Base-by-base conservation (phyloP, 2,888 invertebrate species). In the Drosophila hamatofila region DNA sequence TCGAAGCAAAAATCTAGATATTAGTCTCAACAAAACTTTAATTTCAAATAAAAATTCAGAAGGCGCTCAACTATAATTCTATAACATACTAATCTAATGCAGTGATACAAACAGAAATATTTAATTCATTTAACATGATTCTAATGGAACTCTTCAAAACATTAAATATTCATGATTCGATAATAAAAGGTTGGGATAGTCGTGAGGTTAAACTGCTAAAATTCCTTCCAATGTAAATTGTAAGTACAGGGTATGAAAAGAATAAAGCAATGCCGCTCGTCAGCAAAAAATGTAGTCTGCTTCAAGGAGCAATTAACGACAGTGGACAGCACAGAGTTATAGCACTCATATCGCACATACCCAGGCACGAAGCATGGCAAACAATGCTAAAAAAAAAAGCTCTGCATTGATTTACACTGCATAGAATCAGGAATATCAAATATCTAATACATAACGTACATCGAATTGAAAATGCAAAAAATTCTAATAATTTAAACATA, bases 261-360 rank as follows among this genome's bases (percentile, higher is more conserved):
- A 62, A 67, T 63, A 54, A 62, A 68, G 69, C 56, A 16, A 23
- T 61, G 64, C 61, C 56, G 64, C 30, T 33, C 58, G 49, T 57
- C 65, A 62, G 69, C 66, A 85, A 89, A 88, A 80, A 78, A 64
- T 80, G 67, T 84, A 74, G 81, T 71, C 81, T 75, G 83, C 86
- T 88, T 89, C 90, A 86, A 86, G 86, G 88, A 86, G 88, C 86
- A 86, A 89, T 86, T 88, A 89, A 89, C 86, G 81, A 77, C 88
- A 86, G 88, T 76, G 81, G 76, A 84, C 89, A 76, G 77, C 89
- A 76, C 70, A 82, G 80, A 89, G 81, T 81, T 82, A 88, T 78
- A 70, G 72, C 83, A 67, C 72, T 75, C 75, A 73, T 88, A 86
- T 85, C 88, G 72, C 70, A 75, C 57, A 59, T 73, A 68, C 57